Conservation (phyloP, 2,797 vertebrate species). For the Erethizon dorsatum region DNA sequence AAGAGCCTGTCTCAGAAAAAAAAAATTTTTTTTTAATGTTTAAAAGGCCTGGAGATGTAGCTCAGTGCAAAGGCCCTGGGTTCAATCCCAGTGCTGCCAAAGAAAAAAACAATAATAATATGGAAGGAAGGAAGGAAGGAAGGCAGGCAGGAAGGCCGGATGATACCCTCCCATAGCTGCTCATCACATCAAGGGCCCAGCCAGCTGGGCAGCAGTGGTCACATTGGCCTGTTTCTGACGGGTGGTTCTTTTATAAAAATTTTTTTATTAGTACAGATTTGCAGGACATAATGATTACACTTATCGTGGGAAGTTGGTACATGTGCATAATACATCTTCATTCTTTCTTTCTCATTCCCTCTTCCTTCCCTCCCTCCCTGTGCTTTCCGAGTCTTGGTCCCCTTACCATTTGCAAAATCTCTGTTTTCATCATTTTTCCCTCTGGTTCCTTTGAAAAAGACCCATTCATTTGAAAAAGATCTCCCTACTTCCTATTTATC, state of each 20-base stretch:
- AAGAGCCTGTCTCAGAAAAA: neutral
- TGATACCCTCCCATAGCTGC: neutral
- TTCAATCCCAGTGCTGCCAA: neutral
- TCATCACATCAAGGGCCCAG: neutral
- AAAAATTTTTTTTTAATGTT: neutral
- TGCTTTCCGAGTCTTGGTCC: too few relatives aligned
- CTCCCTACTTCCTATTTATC: neutral
- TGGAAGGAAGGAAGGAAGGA: too few relatives aligned
- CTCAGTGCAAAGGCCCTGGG: neutral
- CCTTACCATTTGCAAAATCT: neutral
- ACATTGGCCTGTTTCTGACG: neutral
- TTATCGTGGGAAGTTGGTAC: neutral
- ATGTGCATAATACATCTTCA: neutral
- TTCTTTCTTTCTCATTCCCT: neutral
- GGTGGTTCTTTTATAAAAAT: neutral
- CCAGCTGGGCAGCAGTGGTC: neutral
- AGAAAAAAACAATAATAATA: neutral
- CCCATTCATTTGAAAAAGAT: neutral
- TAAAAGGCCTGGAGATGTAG: neutral
- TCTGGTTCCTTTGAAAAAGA: too few relatives aligned
- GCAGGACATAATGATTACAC: neutral
- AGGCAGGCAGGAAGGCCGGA: too few relatives aligned
- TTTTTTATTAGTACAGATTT: neutral
- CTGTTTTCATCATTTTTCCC: neutral
- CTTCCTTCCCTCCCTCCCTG: too few relatives aligned